phyloP scores from a whole-genome alignment of 2,888 invertebrate genomes.

The Sepiola atlantica region DNA sequence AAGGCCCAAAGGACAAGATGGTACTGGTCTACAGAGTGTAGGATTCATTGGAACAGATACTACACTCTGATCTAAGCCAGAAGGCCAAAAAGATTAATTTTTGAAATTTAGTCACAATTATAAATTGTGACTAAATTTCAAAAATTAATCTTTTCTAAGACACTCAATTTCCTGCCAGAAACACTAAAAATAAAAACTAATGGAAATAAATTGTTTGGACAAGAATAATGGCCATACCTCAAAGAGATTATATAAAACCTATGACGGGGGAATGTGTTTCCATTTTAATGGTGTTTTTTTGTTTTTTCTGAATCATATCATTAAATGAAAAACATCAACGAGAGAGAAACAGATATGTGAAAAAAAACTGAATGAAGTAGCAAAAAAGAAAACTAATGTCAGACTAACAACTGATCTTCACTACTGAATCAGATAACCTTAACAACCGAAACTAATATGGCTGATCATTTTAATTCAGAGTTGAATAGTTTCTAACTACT shows the following conservation, averaged over 20 bases:
- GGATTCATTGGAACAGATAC: too few species aligned
- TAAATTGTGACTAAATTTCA: too few species aligned
- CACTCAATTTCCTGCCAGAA: background rate
- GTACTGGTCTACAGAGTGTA: too few species aligned
- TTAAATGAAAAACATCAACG: slow-evolving; percentile 8
- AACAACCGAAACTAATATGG: background rate
- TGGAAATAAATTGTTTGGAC: background rate
- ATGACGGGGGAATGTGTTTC: background rate
- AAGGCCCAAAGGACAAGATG: too few species aligned
- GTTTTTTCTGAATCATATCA: background rate
- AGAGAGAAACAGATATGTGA: background rate
- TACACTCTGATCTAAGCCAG: too few species aligned
- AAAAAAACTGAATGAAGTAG: slow-evolving; percentile 14
- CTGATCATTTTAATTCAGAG: background rate
- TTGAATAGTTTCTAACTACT: slow-evolving; percentile 6
- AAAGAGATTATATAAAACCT: background rate
- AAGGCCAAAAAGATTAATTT: too few species aligned
- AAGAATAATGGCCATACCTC: background rate
- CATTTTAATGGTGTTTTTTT: background rate
- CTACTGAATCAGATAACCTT: slow-evolving; percentile 11
- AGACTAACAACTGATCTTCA: background rate
- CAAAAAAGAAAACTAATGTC: background rate
- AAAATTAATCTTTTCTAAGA: background rate
- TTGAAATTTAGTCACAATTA: too few species aligned
- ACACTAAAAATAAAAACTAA: background rate